phyloP scores from a whole-genome alignment of 2,113 vertebrate genomes.

The Apus apus region DNA sequence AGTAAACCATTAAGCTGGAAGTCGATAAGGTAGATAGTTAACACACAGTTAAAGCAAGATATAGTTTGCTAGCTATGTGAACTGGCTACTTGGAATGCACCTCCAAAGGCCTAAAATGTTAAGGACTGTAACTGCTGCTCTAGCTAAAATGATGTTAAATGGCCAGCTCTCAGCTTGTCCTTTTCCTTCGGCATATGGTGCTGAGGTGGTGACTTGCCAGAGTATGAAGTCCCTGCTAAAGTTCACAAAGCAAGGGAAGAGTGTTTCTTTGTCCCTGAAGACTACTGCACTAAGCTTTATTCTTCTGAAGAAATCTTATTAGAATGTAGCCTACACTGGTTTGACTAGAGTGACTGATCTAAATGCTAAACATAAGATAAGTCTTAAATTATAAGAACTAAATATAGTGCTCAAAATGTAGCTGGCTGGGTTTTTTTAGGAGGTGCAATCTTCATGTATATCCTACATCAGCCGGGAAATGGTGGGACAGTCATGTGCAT shows the following conservation, averaged over 20 bases:
- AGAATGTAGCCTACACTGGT: not conserved
- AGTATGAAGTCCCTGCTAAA: not conserved
- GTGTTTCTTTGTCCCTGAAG: not conserved
- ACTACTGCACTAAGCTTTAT: not conserved
- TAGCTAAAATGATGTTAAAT: not conserved
- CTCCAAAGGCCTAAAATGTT: not conserved
- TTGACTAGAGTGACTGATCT: not conserved
- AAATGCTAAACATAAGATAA: not conserved
- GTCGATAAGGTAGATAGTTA: not conserved
- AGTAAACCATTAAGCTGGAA: not conserved
- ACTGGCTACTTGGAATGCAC: not conserved
- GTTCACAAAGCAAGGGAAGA: not conserved
- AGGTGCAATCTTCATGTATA: not conserved
- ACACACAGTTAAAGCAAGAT: not conserved
- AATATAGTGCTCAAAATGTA: not conserved
- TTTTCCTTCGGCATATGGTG: not conserved
- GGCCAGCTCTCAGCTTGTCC: not conserved
- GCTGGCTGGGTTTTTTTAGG: not conserved
- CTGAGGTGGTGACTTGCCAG: not conserved
- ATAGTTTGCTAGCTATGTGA: not conserved
- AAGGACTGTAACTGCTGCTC: not conserved
- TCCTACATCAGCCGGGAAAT: not conserved
- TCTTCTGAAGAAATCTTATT: not conserved
- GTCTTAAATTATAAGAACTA: not conserved
- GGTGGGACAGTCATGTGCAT: not conserved